Conservation (phyloP, 2,888 invertebrate species). For the Spialia ferax region DNA sequence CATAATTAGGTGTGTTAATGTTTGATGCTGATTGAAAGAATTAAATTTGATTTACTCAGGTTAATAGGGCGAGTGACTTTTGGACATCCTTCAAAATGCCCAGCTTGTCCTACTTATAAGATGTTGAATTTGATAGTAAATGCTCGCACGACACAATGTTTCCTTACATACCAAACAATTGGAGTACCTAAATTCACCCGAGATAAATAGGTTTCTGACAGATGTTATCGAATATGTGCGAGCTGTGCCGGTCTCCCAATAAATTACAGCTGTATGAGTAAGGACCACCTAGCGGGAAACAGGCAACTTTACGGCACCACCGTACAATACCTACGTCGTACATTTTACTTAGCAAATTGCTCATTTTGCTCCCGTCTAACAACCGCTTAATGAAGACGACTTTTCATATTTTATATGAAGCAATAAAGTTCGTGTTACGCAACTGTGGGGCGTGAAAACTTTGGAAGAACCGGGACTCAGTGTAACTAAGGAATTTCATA, state of each 20-base stretch:
- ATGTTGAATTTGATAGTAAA: background rate
- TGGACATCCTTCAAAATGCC: background rate
- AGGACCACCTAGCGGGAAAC: slow-evolving; percentile 83
- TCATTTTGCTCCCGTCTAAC: slow-evolving; percentile 77
- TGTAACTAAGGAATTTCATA: background rate
- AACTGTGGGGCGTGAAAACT: slow-evolving; percentile 15
- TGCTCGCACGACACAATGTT: background rate
- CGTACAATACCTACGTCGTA: slow-evolving; percentile 82
- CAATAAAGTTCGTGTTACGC: slow-evolving; percentile 37
- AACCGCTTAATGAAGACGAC: slow-evolving; percentile 81
- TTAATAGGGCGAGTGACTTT: no score
- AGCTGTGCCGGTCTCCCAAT: slow-evolving; percentile 63
- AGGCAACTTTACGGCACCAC: slow-evolving; percentile 77
- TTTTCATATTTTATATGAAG: slow-evolving; percentile 49
- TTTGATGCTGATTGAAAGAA: no score
- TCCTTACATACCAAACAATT: slow-evolving; percentile 19
- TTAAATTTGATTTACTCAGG: no score
- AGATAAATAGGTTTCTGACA: slow-evolving; percentile 45
- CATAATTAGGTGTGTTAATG: no score
- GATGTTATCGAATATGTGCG: slow-evolving; percentile 49
- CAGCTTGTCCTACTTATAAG: background rate
- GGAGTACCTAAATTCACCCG: slow-evolving; percentile 15
- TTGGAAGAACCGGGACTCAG: background rate
- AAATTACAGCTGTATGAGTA: slow-evolving; percentile 83
- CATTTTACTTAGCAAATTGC: slow-evolving; percentile 85